Base-by-base conservation (phyloP, 1,140 invertebrate genomes). In the Laodelphax striatellus region DNA sequence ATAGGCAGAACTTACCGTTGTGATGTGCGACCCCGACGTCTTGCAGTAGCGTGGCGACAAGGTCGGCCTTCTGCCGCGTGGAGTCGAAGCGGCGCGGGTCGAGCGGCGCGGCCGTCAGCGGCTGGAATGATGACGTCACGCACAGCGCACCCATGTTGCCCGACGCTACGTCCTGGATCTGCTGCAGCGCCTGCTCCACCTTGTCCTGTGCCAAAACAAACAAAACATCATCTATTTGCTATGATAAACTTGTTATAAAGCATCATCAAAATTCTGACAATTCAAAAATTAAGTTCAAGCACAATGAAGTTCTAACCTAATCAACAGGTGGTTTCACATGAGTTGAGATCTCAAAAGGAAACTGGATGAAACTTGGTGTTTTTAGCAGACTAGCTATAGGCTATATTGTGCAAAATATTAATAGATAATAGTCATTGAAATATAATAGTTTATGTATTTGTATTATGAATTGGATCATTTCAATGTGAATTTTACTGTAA, bases 61-160 rank as follows among this genome's bases (percentile, higher is more conserved):
- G 76, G 68, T 88, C 85, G 2, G 82, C 80, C 65, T 87, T 84
- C 65, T 87, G 84, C 56, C 83, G 75, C 22, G 82, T 80, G 2
- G 79, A 75, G 67, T 87, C 83, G 75, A 84, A 88, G 19, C 81
- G 74, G 13, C 76, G 70, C 2, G 83, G 77, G 69, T 84, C 79
- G 60, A 90, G 70, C 11, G 80, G 79, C 52, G 84, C 79, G 38
- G 79, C 76, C 41, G 88, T 74, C 6, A 82, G 77, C 46, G 21
- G 46, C 6, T 81, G 77, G 46, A 82, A 81, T 71, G 82, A 87
- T 21, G 78, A 76, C 8, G 80, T 83, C 59, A 86, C 81, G 70
- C 86, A 89, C 54, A 87, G 73, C n/a, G 81, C 77, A 5, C 85
- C 85, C 60, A 85, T 75, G 55, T 84, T 84, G 60, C 81, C 80